Evolutionary conservation across 2,888 invertebrate species (phyloP), one percentile per base, ranked within the genome.

Genomic region (Ditula angustiorana): DNA sequence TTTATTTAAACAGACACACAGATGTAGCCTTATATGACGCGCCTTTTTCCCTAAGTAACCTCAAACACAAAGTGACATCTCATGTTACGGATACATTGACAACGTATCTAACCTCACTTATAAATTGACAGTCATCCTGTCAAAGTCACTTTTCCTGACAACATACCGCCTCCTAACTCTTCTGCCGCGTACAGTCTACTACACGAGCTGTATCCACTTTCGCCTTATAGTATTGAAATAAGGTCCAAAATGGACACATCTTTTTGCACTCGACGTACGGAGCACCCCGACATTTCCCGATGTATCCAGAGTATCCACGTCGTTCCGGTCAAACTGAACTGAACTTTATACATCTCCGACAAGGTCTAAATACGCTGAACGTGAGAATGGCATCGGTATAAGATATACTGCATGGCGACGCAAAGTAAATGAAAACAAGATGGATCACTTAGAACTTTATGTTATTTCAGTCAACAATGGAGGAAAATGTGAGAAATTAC

Each of bases 351-450:
- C n/a, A 7, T 4, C 8, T 23, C n/a, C 21, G 33, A 52, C 16
- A 13, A 52, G 47, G 10, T 10, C 1, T 5, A 2, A 0, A n/a
- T 1, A 11, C 2, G 11, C 49, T 7, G 33, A n/a, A 33, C 26
- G 50, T 52, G 3, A 23, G 2, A n/a, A 33, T 21, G 7, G 33
- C n/a, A 3, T 33, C 11, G 19, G 7, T 19, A 23, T 13, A 19
- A 33, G 5, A 33, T 49, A 49, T 26, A 26, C 16, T 49, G 16
- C 13, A 13, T n/a, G 8, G 28, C 8, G 28, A 19, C 5, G 21
- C 23, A 35, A 21, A 52, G 33, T 33, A 52, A 52, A 23, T 52
- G 33, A 52, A 8, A n/a, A 21, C 16, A 52, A 33, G 52, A 52
- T 35, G 52, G 21, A 28, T 30, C 19, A 30, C 50, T 50, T 30